Evolutionary conservation across 2,113 vertebrate species (phyloP).

Genomic region (Epinephelus fuscoguttatus): DNA sequence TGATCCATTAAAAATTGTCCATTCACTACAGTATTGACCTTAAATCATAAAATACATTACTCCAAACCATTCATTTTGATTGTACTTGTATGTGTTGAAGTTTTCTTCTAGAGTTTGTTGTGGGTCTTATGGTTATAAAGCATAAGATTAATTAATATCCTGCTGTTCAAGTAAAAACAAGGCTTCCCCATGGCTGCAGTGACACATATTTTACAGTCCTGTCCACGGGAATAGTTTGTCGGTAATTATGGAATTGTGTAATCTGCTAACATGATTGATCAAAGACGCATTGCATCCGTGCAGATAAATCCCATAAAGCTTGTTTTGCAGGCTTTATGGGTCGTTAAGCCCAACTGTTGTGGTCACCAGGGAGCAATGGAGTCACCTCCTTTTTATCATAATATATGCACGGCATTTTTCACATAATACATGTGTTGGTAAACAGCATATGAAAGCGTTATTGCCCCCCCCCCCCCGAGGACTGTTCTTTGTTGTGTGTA

Average conservation of each 20-base stretch:
- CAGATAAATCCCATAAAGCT: slow-evolving; percentile 17
- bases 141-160: neutral
- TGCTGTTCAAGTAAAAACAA: neutral
- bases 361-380: neutral
- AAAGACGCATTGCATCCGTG: neutral
- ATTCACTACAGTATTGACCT: neutral
- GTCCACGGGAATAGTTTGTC: neutral
- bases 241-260: neutral
- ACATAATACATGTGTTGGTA: neutral
- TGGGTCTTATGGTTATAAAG: neutral
- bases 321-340: neutral
- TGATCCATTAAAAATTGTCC: neutral
- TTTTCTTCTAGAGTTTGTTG: too few relatives aligned
- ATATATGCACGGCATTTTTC: neutral
- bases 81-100: neutral
- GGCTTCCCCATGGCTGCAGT: neutral
- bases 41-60: neutral
- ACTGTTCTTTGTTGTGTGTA: neutral
- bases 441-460: neutral
- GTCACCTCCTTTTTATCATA: neutral
- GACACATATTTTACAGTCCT: neutral
- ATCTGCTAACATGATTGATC: slow-evolving; percentile 1
- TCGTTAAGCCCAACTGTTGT: slow-evolving; percentile 6
- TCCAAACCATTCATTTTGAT: neutral
- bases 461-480: neutral